Evolutionary conservation across 2,888 invertebrate genomes (phyloP).

Genomic region (Amphipoea lucens): DNA sequence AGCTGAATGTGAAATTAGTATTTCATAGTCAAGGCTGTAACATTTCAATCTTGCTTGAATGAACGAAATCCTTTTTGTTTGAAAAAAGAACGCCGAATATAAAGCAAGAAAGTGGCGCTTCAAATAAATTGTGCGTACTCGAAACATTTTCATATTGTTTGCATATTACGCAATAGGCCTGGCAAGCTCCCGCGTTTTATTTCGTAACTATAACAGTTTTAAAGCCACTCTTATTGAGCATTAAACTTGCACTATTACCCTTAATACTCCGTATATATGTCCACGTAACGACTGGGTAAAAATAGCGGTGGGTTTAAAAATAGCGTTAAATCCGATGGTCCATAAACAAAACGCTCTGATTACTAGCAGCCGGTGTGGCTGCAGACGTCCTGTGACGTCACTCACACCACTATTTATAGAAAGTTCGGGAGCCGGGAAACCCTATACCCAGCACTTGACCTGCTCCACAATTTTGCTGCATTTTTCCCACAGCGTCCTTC

Average conservation of each 20-base stretch:
- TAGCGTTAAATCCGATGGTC: conserved; percentile 76
- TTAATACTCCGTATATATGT: conserved; percentile 44
- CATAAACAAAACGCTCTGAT: conserved; percentile 84
- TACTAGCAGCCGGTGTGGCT: conserved; percentile 82
- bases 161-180: conserved; percentile 58
- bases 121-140: conserved; percentile 37
- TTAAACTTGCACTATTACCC: conserved; percentile 55
- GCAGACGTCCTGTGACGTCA: conserved; percentile 83
- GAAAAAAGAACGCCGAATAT: background rate
- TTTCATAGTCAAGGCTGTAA: background rate
- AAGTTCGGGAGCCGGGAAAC: conserved; percentile 76
- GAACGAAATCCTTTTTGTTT: background rate
- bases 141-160: conserved; percentile 49
- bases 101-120: conserved; percentile 34
- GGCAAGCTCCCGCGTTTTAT: conserved; percentile 48
- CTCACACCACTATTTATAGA: conserved; percentile 72
- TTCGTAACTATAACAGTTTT: conserved; percentile 46
- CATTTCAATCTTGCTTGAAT: background rate
- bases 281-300: conserved; percentile 61
- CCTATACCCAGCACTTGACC: conserved; percentile 86
- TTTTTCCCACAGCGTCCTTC: conserved; percentile 71
- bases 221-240: conserved; percentile 27
- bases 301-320: conserved; percentile 72
- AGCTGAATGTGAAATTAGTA: no score
- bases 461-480: conserved; percentile 75